Conservation (phyloP, 2,113 vertebrate genomes). For the Heteronetta atricapilla region DNA sequence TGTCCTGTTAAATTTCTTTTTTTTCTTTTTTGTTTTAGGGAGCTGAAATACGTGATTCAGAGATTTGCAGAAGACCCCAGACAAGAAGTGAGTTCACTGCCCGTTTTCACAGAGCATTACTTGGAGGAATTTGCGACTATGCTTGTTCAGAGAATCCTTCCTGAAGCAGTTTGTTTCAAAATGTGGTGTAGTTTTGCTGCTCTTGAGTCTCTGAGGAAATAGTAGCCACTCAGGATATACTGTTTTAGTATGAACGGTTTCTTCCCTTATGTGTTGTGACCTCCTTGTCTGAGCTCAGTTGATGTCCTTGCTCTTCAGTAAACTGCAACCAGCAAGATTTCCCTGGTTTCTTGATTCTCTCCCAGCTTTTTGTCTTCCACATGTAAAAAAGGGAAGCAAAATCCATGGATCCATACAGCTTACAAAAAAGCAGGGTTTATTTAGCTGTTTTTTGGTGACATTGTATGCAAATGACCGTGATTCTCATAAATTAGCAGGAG, state of each 20-base stretch:
- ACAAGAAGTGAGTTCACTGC: conserved; percentile 87
- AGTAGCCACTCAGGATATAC: background rate
- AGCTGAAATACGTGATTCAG: conserved; percentile 97
- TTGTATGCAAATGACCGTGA: background rate
- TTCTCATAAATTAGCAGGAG: background rate
- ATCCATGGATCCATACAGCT: background rate
- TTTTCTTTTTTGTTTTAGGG: conserved; percentile 77
- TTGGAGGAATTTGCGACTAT: background rate
- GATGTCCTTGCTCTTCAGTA: background rate
- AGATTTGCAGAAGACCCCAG: conserved; percentile 96
- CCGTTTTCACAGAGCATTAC: background rate
- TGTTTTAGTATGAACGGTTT: background rate
- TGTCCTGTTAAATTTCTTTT: background rate
- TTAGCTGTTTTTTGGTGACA: background rate
- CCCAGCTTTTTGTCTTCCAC: background rate
- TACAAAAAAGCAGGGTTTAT: background rate
- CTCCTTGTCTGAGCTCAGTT: background rate
- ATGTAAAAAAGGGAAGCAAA: background rate
- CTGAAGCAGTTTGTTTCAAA: background rate
- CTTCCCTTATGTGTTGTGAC: background rate
- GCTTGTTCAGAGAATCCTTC: background rate
- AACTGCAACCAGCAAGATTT: background rate
- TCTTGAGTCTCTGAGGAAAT: background rate
- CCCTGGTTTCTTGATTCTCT: background rate
- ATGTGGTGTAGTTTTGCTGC: background rate